A percentile compares a stretch with the other conserved stretches of the same genome.
phyloP scores from a whole-genome alignment of 2,113 vertebrate genomes.

The Hydrolagus affinis region DNA sequence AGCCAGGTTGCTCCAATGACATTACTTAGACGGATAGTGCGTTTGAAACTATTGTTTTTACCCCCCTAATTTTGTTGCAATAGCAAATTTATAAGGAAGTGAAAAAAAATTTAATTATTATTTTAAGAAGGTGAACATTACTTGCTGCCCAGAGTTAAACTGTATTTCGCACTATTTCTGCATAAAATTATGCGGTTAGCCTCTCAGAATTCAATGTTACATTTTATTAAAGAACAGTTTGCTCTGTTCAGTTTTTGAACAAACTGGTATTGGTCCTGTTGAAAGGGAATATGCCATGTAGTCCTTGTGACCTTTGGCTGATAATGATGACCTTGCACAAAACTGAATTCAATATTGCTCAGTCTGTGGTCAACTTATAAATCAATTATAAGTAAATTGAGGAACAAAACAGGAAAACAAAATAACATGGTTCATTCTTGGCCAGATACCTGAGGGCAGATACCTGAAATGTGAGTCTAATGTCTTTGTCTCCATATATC shows the following conservation, averaged over 20 bases:
- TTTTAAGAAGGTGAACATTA: constrained; percentile 28
- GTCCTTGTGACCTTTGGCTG: constrained; percentile 27
- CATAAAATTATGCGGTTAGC: constrained; percentile 24
- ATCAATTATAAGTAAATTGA: not conserved
- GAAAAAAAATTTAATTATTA: constrained; percentile 14
- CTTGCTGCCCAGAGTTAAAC: constrained; percentile 24
- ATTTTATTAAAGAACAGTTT: constrained; percentile 34
- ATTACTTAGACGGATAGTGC: not conserved
- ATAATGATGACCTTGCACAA: not conserved
- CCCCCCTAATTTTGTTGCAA: constrained; percentile 18
- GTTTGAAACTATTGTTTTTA: not conserved
- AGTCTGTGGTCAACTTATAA: not conserved
- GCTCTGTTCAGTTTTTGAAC: constrained; percentile 36
- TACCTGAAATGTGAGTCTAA: not conserved
- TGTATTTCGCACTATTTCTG: constrained; percentile 13
- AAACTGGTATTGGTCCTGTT: constrained; percentile 34
- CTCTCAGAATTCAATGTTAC: constrained; percentile 31
- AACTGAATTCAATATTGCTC: not conserved
- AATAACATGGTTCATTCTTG: not conserved
- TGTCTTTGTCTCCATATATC: not conserved
- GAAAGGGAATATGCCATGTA: constrained; percentile 30
- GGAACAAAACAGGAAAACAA: not conserved
- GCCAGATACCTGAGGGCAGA: not conserved
- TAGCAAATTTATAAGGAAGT: constrained; percentile 1
- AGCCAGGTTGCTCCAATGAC: not conserved